Evolutionary conservation across 1,140 invertebrate genomes (phyloP).

Genomic region (Oryzaephilus surinamensis): DNA sequence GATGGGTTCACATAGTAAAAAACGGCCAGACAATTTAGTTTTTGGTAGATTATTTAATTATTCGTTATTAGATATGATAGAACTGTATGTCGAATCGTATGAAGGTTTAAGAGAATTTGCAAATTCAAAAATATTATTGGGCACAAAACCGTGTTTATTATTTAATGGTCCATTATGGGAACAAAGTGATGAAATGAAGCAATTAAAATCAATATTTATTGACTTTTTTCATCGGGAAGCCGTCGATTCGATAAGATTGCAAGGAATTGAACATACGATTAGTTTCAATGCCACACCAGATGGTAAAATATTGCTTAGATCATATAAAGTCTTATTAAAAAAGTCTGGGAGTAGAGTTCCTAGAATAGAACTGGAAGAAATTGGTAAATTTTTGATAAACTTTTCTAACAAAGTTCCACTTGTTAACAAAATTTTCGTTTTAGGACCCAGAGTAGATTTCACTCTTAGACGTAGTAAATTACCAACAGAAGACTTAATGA

Average conservation of each 20-base stretch:
- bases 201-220: slow-evolving; percentile 79
- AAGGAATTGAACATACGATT: slow-evolving; percentile 88
- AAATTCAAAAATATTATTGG: slow-evolving; percentile 37
- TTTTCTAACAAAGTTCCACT: too few relatives aligned
- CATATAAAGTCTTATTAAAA: slow-evolving; percentile 82
- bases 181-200: slow-evolving; percentile 61
- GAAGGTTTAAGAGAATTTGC: slow-evolving; percentile 40
- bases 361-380: slow-evolving; percentile 85
- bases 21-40: slow-evolving; percentile 86
- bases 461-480: slow-evolving; percentile 73
- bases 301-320: slow-evolving; percentile 72
- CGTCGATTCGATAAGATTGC: slow-evolving; percentile 68
- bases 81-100: slow-evolving; percentile 78
- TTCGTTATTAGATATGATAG: slow-evolving; percentile 90
- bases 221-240: slow-evolving; percentile 90
- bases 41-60: slow-evolving; percentile 84
- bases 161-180: slow-evolving; percentile 93
- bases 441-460: slow-evolving; percentile 83
- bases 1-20: slow-evolving; percentile 86
- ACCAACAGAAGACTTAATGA: slow-evolving; percentile 84
- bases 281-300: slow-evolving; percentile 73
- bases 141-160: slow-evolving; percentile 83
- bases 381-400: slow-evolving; percentile 45
- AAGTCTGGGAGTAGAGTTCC: slow-evolving; percentile 84
- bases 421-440: slow-evolving; percentile 7